phyloP scores from a whole-genome alignment of 2,888 invertebrate genomes.

The Priocnemis perturbator region DNA sequence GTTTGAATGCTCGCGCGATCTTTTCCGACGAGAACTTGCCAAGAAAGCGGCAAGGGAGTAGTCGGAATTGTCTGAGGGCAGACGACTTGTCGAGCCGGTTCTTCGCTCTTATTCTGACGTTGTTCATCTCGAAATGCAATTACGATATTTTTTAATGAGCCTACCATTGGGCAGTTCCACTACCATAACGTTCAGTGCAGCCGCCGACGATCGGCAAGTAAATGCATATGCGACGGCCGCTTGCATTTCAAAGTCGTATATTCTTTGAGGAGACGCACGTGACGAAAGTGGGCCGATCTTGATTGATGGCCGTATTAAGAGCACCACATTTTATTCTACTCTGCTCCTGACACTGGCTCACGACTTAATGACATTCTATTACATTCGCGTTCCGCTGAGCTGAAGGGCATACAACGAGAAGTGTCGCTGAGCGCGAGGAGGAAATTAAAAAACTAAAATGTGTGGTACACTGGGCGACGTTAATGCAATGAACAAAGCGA shows the following conservation, averaged over 20 bases:
- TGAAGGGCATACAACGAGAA: too few relatives aligned
- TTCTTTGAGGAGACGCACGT: not conserved
- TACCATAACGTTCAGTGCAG: too few relatives aligned
- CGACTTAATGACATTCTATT: too few relatives aligned
- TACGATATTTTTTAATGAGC: constrained; percentile 29
- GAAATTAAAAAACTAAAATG: too few relatives aligned
- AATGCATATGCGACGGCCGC: constrained; percentile 1
- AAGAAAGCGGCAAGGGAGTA: constrained; percentile 22
- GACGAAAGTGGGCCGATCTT: not conserved
- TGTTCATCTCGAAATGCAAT: constrained; percentile 36
- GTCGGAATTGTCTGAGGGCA: constrained; percentile 23
- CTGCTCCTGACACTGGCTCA: too few relatives aligned
- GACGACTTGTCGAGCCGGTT: constrained; percentile 9
- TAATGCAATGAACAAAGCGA: too few relatives aligned
- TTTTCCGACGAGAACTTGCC: too few relatives aligned
- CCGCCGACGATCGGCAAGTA: constrained; percentile 4
- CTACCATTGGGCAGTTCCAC: constrained; percentile 1
- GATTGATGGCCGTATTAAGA: not conserved
- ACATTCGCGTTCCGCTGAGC: too few relatives aligned
- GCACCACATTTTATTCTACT: too few relatives aligned
- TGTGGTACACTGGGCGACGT: too few relatives aligned
- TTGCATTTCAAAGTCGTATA: not conserved
- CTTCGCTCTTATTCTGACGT: constrained; percentile 15
- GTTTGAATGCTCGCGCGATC: too few relatives aligned
- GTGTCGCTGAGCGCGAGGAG: too few relatives aligned